Conservation (phyloP, 2,888 invertebrate genomes). For the Autographa pulchrina region DNA sequence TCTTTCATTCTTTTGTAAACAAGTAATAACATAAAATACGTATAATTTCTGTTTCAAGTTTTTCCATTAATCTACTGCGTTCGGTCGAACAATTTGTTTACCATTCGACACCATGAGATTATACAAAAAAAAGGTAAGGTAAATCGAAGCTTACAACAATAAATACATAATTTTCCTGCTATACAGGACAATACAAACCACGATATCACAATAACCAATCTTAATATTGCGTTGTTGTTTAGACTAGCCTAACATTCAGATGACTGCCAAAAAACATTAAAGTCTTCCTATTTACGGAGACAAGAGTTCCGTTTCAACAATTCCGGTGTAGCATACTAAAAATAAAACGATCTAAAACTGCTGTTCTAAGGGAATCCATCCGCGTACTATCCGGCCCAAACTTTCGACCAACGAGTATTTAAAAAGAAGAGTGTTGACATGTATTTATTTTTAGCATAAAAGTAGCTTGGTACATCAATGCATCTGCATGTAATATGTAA, state of each 20-base stretch:
- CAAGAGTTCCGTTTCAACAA: constrained; percentile 47
- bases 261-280: constrained; percentile 16
- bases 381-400: constrained; percentile 61
- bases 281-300: constrained; percentile 37
- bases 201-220: background rate
- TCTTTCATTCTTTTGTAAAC: no score
- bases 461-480: background rate
- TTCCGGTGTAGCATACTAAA: constrained; percentile 53
- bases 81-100: background rate
- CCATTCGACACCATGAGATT: background rate
- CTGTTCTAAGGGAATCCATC: constrained; percentile 51
- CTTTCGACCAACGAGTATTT: constrained; percentile 64
- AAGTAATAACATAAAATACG: no score
- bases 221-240: background rate
- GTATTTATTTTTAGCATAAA: constrained; percentile 7
- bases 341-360: constrained; percentile 61
- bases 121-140: background rate
- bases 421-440: constrained; percentile 13
- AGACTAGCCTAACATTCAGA: background rate
- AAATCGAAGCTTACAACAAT: background rate
- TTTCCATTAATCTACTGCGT: background rate
- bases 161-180: background rate
- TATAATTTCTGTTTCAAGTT: background rate
- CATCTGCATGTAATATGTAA: background rate
- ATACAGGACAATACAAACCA: background rate